Percentiles rank a stretch among this genome's conserved stretches.
Evolutionary conservation across 2,113 vertebrate species (phyloP).

Genomic region (Brachyhypopomus occidentalis): DNA sequence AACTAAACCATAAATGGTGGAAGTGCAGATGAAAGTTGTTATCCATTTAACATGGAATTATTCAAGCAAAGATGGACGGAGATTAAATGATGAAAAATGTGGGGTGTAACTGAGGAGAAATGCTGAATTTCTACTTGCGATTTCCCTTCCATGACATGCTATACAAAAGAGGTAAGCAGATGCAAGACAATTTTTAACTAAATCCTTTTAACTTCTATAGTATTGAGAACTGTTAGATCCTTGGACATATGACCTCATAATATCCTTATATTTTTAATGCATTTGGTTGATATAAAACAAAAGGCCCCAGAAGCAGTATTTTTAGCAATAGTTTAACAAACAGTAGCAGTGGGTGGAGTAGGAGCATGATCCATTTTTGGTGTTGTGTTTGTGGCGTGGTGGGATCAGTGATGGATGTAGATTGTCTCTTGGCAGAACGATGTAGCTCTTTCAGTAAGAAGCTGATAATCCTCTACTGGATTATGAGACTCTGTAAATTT

Average conservation of each 20-base stretch:
- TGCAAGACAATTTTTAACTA: background rate
- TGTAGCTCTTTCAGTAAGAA: slow-evolving; percentile 22
- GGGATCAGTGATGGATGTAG: slow-evolving; percentile 34
- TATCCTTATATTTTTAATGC: no score
- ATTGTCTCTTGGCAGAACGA: background rate
- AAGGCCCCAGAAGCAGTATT: no score
- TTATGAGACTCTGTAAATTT: slow-evolving; percentile 45
- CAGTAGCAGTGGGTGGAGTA: background rate
- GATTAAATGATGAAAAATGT: background rate
- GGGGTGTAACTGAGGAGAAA: slow-evolving; percentile 5
- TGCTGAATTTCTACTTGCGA: background rate
- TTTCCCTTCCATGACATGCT: background rate
- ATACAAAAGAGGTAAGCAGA: slow-evolving; percentile 31
- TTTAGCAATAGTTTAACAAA: no score
- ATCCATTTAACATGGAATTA: background rate
- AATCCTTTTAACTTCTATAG: background rate
- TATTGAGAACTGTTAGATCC: background rate
- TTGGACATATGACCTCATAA: no score
- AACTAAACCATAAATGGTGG: background rate
- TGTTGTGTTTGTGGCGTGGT: slow-evolving; percentile 27
- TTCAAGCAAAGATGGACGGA: background rate
- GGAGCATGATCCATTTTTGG: background rate
- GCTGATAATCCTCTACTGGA: slow-evolving; percentile 35
- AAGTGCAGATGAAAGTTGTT: background rate
- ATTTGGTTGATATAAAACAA: no score